Evolutionary conservation across 2,888 invertebrate genomes (phyloP).

Genomic region (Cephus nigrinus): DNA sequence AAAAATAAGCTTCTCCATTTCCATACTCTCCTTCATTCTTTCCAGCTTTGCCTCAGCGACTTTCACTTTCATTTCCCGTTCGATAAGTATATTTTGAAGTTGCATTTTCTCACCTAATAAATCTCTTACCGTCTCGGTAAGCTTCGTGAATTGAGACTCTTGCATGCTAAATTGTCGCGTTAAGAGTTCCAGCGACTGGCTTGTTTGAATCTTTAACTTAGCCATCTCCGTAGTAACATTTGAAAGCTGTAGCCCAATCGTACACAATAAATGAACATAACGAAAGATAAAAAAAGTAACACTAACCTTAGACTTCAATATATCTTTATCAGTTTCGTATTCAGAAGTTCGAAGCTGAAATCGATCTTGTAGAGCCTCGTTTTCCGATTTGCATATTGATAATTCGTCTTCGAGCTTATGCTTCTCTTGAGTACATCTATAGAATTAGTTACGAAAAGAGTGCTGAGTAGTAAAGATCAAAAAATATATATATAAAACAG

Average conservation of each 20-base stretch:
- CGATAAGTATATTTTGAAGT: slow-evolving; percentile 41
- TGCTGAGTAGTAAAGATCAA: background rate
- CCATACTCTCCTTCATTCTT: slow-evolving; percentile 30
- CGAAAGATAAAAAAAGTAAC: too few species aligned
- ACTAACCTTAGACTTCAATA: slow-evolving; percentile 30
- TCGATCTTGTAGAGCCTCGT: slow-evolving; percentile 35
- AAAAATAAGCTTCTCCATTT: slow-evolving; percentile 34
- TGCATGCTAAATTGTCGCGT: slow-evolving; percentile 43
- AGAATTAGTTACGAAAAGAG: too few species aligned
- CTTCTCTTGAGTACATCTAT: slow-evolving; percentile 39
- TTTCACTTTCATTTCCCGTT: slow-evolving; percentile 31
- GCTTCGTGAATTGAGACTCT: slow-evolving; percentile 44
- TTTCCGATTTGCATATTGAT: slow-evolving; percentile 34
- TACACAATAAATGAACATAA: background rate
- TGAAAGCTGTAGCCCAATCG: slow-evolving; percentile 25
- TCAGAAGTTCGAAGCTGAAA: slow-evolving; percentile 28
- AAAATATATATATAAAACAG: background rate
- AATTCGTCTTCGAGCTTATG: slow-evolving; percentile 36
- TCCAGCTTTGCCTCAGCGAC: slow-evolving; percentile 37
- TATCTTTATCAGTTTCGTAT: slow-evolving; percentile 33
- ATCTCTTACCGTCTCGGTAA: slow-evolving; percentile 42
- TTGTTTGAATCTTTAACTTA: slow-evolving; percentile 36
- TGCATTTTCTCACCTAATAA: slow-evolving; percentile 44
- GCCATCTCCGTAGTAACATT: slow-evolving; percentile 29
- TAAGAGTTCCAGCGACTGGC: slow-evolving; percentile 40